These are phyloP conservation scores for Molossus molossus DNA, from an alignment of 2,797 vertebrate species.

Conservation along the genomic window DNA sequence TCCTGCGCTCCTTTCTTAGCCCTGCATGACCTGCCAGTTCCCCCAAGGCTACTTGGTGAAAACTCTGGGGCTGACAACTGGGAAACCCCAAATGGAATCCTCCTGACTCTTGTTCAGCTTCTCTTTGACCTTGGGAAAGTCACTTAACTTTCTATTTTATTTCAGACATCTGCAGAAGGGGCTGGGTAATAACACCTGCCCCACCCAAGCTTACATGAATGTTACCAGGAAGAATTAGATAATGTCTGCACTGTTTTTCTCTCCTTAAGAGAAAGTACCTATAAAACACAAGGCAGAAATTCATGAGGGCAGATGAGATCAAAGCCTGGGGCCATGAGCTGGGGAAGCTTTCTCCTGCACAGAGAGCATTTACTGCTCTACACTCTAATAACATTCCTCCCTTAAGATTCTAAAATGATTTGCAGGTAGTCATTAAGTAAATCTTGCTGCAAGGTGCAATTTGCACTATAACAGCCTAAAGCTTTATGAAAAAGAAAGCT, in stretches of 20 bases:
- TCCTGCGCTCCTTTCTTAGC: background rate
- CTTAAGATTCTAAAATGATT: constrained; percentile 75
- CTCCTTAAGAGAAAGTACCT: constrained; percentile 83
- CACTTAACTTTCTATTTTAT: constrained; percentile 72
- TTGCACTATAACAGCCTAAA: constrained; percentile 78
- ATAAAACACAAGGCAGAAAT: constrained; percentile 81
- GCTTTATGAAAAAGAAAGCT: constrained; percentile 76
- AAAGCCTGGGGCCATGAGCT: constrained; percentile 78
- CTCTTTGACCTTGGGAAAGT: constrained; percentile 81
- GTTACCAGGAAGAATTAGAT: constrained; percentile 83
- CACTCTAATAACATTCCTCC: constrained; percentile 78
- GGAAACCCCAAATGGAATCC: constrained; percentile 33
- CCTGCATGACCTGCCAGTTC: background rate
- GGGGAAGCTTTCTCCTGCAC: constrained; percentile 52
- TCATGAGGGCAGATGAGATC: constrained; percentile 80
- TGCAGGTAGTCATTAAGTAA: constrained; percentile 84
- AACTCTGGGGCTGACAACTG: background rate
- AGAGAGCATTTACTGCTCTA: constrained; percentile 63
- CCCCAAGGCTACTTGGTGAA: background rate
- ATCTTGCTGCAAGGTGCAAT: constrained; percentile 78
- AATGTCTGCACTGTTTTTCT: constrained; percentile 83
- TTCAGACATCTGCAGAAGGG: constrained; percentile 73
- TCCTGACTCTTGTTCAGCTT: constrained; percentile 48
- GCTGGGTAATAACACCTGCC: constrained; percentile 61
- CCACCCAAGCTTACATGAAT: constrained; percentile 68